Evolutionary conservation across 1,140 invertebrate genomes (phyloP), one percentile per base, ranked within the genome.

Genomic region (Cheumatopsyche charites): DNA sequence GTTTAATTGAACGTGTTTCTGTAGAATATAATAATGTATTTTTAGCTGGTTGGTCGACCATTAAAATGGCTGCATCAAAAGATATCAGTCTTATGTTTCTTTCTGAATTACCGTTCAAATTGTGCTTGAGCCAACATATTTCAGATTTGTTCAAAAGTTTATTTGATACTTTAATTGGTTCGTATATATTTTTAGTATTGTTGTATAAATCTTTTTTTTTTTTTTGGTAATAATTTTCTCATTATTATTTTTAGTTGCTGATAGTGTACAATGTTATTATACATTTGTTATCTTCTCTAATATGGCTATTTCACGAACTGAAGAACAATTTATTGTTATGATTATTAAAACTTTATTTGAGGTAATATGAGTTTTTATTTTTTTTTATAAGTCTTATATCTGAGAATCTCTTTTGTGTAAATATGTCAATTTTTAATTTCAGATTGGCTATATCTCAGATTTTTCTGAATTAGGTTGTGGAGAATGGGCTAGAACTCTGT

Each of bases 251-350:
- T 12, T 25, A 76, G 75, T 76, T 63, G 73, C 75, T 41, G 75
- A 76, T 52, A 76, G 75, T 63, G 66, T 73, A 1, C 73, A 69
- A 58, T 76, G 75, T 58, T 73, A 76, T 52, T 76, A 76, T 36
- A 49, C 69, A 15, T 23, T 76, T 11, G 72, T 76, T 11, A 71
- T 62, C 21, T 65, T 76, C 25, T 73, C 75, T 11, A 76, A 76
- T 42, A 76, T 76, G 72, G 72, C 66, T 42, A 70, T 76, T 3
- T 36, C 61, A 19, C 70, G 72, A 2, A 72, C 11, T 11, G 72
- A 76, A 42, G 69, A 76, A 13, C 49, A 72, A 23, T 70, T 76
- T 25, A 67, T 70, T 9, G 21, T 49, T 23, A 62, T 21, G 6
- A 26, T 69, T 36, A 45, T 76, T 9, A 73, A 71, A 52, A 42